Conservation (phyloP, 2,797 vertebrate genomes). For the Chrosomus eos region DNA sequence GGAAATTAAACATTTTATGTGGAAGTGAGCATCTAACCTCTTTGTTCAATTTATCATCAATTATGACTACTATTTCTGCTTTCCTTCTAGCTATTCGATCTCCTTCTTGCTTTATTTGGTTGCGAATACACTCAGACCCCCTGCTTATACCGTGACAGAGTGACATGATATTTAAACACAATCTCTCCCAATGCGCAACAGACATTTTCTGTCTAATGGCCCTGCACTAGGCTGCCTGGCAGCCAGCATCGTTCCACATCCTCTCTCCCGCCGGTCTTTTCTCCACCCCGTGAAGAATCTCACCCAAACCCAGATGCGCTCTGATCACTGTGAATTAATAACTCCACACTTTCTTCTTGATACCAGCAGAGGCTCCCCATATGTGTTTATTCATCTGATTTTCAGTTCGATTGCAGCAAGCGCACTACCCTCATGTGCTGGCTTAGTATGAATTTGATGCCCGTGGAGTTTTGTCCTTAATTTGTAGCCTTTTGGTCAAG, state of each 20-base stretch:
- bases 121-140: slow-evolving; percentile 15
- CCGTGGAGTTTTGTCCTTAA: slow-evolving; percentile 39
- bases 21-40: not conserved
- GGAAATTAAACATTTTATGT: not conserved
- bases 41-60: not conserved
- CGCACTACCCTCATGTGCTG: not conserved
- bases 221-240: slow-evolving; percentile 38
- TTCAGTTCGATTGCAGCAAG: slow-evolving; percentile 17
- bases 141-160: slow-evolving; percentile 44
- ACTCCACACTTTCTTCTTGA: slow-evolving; percentile 4
- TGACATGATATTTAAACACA: slow-evolving; percentile 54
- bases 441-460: slow-evolving; percentile 31
- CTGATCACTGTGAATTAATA: slow-evolving; percentile 49
- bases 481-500: slow-evolving; percentile 18
- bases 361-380: slow-evolving; percentile 21
- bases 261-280: slow-evolving; percentile 25
- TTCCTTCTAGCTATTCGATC: not conserved
- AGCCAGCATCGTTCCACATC: slow-evolving; percentile 47
- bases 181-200: slow-evolving; percentile 34
- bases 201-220: slow-evolving; percentile 49
- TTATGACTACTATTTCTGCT: not conserved
- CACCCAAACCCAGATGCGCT: slow-evolving; percentile 14
- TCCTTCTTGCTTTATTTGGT: slow-evolving; percentile 23
- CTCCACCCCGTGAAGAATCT: slow-evolving; percentile 43
- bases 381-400: slow-evolving; percentile 40